phyloP scores from a whole-genome alignment of 2,113 vertebrate species.

The Cyrtonyx montezumae region DNA sequence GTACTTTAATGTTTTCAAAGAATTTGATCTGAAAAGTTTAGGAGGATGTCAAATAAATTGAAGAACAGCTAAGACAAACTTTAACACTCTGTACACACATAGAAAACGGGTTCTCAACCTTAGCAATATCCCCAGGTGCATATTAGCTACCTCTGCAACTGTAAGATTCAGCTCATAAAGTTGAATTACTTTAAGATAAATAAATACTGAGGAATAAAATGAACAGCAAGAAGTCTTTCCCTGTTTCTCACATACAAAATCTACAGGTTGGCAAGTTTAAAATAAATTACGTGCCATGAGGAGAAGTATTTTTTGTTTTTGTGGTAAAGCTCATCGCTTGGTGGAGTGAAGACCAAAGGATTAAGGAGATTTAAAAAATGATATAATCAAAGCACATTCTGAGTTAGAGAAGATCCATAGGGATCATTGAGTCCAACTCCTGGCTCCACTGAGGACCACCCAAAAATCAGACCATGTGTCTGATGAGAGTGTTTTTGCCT shows the following conservation, averaged over 20 bases:
- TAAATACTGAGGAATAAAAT: not conserved
- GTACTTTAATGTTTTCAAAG: not conserved
- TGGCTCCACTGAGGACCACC: too few species aligned
- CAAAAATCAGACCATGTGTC: too few species aligned
- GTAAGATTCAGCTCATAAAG: not conserved
- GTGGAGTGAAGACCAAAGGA: not conserved
- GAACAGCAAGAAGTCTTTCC: not conserved
- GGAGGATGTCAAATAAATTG: not conserved
- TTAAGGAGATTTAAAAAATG: not conserved
- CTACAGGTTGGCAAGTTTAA: not conserved
- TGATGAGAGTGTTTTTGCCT: not conserved
- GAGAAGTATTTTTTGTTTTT: not conserved
- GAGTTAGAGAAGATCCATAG: too few species aligned
- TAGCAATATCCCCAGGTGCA: not conserved
- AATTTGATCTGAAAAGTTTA: not conserved
- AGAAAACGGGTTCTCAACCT: not conserved
- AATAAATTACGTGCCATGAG: not conserved
- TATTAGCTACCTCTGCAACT: not conserved
- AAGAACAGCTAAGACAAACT: not conserved
- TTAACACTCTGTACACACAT: not conserved
- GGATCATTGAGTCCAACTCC: too few species aligned
- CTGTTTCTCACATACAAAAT: not conserved
- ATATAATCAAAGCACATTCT: too few species aligned
- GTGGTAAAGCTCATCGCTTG: not conserved
- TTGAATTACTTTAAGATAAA: not conserved